Base-by-base conservation (phyloP, 2,888 invertebrate species). In the Copidosoma aretas region DNA sequence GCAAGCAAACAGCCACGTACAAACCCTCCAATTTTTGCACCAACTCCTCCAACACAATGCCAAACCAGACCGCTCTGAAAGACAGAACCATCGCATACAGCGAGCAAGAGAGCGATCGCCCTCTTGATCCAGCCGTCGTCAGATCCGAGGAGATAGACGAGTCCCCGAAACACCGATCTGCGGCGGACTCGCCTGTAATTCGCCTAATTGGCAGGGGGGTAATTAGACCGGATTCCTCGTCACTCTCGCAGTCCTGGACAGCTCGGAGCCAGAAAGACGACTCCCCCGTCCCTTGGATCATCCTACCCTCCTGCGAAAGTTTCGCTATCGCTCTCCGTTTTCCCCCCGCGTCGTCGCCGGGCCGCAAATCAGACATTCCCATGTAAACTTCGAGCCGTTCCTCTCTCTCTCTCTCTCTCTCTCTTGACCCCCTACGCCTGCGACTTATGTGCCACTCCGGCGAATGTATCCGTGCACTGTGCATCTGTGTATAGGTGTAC, bases 281-380 rank as follows among this genome's bases (percentile, higher is more conserved):
- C 32, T 63, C 52, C 52, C 52, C 22, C 52, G 19, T 32, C 32
- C 8, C 32, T 8, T 5, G 32, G 8, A 5, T 32, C 32, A 32
- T 8, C 32, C 32, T 8, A 32, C 32, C 32, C 32, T 8, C 32
- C 8, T 32, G 3, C 32, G 3, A 32, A 32, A 32, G 32, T 32
- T 32, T 8, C 32, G 32, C 32, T 32, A 32, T 32, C 32, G 32
- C 32, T 32, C 32, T 32, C 32, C 32, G 32, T 8, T 8, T 32
- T 32, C 8, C 32, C 52, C 25, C 24, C 24, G n/a, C n/a, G n/a
- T n/a, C 58, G 69, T 62, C 24, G 14, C 62, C 57, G 64, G 39
- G 69, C 71, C 73, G 72, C 72, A 79, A 79, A 80, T 80, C 75
- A 75, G 77, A 69, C 80, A 81, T 81, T 81, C 77, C 79, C 79